phyloP scores from a whole-genome alignment of 2,888 invertebrate genomes.

The Drosophila basisetae region DNA sequence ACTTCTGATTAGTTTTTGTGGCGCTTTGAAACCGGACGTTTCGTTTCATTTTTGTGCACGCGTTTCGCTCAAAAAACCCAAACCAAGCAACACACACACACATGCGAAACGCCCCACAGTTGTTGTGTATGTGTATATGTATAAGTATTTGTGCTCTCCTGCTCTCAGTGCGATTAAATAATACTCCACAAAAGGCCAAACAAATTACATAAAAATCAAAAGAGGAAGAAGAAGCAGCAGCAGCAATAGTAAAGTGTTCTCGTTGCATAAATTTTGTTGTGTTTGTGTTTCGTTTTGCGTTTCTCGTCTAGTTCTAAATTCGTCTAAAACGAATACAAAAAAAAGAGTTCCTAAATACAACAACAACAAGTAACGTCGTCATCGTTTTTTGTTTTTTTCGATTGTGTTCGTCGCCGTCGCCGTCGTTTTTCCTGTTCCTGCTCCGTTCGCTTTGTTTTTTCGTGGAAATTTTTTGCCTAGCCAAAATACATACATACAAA shows the following conservation, averaged over 20 bases:
- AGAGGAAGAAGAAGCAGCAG: slow-evolving; percentile 28
- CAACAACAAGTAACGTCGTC: slow-evolving; percentile 47
- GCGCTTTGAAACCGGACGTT: slow-evolving; percentile 79
- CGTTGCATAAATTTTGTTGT: slow-evolving; percentile 56
- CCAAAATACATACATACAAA: slow-evolving; percentile 20
- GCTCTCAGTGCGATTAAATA: slow-evolving; percentile 73
- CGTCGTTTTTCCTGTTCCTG: slow-evolving; percentile 41
- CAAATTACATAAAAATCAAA: slow-evolving; percentile 72
- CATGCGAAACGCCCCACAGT: slow-evolving; percentile 38
- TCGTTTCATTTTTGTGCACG: slow-evolving; percentile 63
- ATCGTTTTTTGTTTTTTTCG: slow-evolving; percentile 36
- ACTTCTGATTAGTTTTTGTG: slow-evolving; percentile 81
- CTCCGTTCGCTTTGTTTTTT: slow-evolving; percentile 24
- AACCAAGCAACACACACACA: slow-evolving; percentile 28
- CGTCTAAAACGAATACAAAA: slow-evolving; percentile 25
- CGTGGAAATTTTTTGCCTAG: slow-evolving; percentile 53
- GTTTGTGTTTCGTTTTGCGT: slow-evolving; percentile 53
- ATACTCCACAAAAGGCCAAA: slow-evolving; percentile 77
- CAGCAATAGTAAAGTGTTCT: slow-evolving; percentile 40
- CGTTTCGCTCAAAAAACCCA: slow-evolving; percentile 36
- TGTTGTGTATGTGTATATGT: slow-evolving; percentile 33
- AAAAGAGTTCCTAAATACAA: slow-evolving; percentile 58
- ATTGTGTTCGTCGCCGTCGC: slow-evolving; percentile 7
- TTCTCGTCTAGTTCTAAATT: slow-evolving; percentile 53
- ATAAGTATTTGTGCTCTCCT: slow-evolving; percentile 36